Percentiles rank a stretch among this genome's conserved stretches.
phyloP scores from a whole-genome alignment of 2,797 vertebrate genomes.

The Amblyraja radiata region DNA sequence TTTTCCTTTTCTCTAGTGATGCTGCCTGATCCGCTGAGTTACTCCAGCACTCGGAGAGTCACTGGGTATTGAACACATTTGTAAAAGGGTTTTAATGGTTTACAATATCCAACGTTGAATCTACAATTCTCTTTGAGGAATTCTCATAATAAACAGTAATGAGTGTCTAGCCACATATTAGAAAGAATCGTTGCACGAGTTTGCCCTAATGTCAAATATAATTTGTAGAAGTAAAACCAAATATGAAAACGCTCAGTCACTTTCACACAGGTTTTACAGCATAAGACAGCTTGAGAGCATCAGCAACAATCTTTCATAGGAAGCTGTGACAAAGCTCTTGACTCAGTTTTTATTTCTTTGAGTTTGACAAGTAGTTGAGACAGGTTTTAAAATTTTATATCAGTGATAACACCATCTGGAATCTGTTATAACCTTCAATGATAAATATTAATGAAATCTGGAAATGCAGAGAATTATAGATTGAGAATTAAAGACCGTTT shows the following conservation, averaged over 20 bases:
- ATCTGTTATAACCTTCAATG: not conserved
- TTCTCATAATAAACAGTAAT: not conserved
- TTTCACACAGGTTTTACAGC: not conserved
- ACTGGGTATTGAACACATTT: too few relatives aligned
- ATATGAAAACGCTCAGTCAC: slow-evolving; percentile 12
- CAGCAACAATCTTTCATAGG: not conserved
- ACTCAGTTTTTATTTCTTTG: slow-evolving; percentile 1
- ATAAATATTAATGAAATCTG: not conserved
- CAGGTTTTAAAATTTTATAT: not conserved
- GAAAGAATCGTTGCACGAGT: not conserved
- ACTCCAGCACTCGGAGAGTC: not conserved
- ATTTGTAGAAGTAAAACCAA: not conserved
- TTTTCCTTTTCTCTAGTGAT: too few relatives aligned
- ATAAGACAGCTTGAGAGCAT: not conserved
- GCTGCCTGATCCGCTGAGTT: too few relatives aligned
- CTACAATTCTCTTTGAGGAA: not conserved
- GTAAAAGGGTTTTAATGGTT: not conserved
- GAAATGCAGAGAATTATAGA: not conserved
- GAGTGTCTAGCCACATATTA: not conserved
- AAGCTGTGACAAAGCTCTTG: not conserved
- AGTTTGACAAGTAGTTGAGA: slow-evolving; percentile 1
- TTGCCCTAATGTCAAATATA: not conserved
- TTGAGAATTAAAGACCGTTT: not conserved
- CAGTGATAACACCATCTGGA: slow-evolving; percentile 20
- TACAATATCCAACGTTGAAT: not conserved